These are phyloP conservation scores for Heliothis subflexa DNA, from an alignment of 1,140 invertebrate genomes.

Conservation along the genomic window DNA sequence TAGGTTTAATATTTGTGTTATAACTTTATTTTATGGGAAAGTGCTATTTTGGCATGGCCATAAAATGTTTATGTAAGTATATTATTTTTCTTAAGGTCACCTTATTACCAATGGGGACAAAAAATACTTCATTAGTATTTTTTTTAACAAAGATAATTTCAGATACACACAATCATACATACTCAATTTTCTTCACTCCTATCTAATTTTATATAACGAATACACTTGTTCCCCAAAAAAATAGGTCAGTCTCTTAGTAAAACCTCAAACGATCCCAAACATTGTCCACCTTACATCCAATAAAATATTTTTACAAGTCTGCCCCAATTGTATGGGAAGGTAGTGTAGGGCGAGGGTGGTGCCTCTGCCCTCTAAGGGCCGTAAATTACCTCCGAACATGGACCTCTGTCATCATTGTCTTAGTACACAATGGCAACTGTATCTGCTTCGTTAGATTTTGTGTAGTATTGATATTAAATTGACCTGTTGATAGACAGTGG, in stretches of 20 bases:
- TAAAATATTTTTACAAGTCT: constrained; percentile 43
- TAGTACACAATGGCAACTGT: constrained; percentile 41
- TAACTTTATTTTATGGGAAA: too few species aligned
- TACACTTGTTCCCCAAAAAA: not conserved
- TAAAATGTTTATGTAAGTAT: too few species aligned
- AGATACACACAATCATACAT: too few species aligned
- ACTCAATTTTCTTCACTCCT: too few species aligned
- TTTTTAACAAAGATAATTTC: too few species aligned
- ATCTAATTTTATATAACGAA: too few species aligned
- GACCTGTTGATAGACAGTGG: not conserved
- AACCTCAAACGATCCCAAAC: not conserved
- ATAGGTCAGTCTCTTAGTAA: not conserved
- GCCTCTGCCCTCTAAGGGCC: constrained; percentile 44
- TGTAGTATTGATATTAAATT: constrained; percentile 33
- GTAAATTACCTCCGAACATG: constrained; percentile 58
- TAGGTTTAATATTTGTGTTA: too few species aligned
- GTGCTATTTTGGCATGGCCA: too few species aligned
- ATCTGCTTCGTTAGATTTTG: constrained; percentile 26
- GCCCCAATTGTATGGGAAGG: constrained; percentile 36
- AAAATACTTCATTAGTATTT: too few species aligned
- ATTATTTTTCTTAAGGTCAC: too few species aligned
- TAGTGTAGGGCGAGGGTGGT: constrained; percentile 37
- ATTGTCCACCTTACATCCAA: constrained; percentile 38
- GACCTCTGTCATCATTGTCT: constrained; percentile 62
- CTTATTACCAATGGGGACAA: too few species aligned